Base-by-base conservation (phyloP, 37 sponge, comb jelly and placozoan genomes). In the Axinella damicornis region DNA sequence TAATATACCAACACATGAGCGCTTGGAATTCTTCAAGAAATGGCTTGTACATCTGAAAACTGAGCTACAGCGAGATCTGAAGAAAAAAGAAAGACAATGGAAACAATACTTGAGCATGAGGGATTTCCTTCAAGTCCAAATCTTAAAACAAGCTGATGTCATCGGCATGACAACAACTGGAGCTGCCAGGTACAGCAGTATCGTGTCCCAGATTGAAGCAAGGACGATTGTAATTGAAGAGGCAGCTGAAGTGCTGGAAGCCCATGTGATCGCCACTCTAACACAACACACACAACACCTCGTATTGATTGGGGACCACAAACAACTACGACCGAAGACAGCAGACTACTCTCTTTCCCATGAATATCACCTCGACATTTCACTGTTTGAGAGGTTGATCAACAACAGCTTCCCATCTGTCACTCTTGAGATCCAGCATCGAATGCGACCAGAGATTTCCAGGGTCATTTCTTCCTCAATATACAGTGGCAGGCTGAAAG, bases 141-240 rank as follows among this genome's bases (percentile, higher is more conserved):
- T 38, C 31, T 71, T 90, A 39, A 30, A 77, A 62, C 24, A 57
- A 31, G 91, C 80, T 13, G 83, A 89, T 60, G 65, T 93, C 28
- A 91, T 95, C 65, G 95, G 95, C 15, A 85, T 95, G 89, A 95
- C 95, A 16, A 95, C 92, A 2, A 95, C 92, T n/a, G 92, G 89
- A 39, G 95, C 95, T 33, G 95, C 95, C 46, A 85, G 83, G 59
- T 87, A 97, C 39, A 81, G 90, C 2, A 58, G 80, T 16, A 40
- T 89, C 35, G 22, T 97, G 16, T 82, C 86, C 31, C 73, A 79
- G 53, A 32, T 97, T 30, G 72, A 82, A 22, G 89, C 97, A 36
- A 88, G 87, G 76, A 89, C 94, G 60, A 73, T 94, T 13, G 60
- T 97, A 30, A 84, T 97, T 0, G 97, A 97, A 76, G 97, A 97